Percentiles rank a stretch among this genome's conserved stretches.
These are phyloP conservation scores for Enteromius afrohamiltoni DNA, from an alignment of 2,797 vertebrate species.

Conservation along the genomic window DNA sequence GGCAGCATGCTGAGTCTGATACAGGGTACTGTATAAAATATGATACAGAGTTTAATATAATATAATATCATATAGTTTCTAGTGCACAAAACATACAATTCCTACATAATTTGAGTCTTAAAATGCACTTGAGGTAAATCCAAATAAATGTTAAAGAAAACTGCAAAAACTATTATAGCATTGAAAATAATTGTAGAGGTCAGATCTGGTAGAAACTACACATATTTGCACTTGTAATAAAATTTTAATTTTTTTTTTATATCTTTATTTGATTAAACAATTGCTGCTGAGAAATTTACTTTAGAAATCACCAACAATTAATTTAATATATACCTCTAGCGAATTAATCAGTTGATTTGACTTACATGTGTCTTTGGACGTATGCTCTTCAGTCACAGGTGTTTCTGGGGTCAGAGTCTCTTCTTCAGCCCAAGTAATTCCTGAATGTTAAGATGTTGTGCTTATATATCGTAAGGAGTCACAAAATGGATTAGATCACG, in stretches of 20 bases:
- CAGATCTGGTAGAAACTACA: neutral
- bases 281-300: neutral
- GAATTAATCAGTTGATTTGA: neutral
- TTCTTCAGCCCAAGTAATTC: constrained; percentile 56
- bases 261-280: neutral
- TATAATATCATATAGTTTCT: neutral
- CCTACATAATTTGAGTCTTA: neutral
- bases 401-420: constrained; percentile 15
- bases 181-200: neutral
- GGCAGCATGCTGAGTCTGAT: constrained; percentile 71
- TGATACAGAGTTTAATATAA: neutral
- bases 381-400: constrained; percentile 43
- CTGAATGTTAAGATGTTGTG: constrained; percentile 63
- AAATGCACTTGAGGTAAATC: neutral
- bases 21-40: constrained; percentile 61
- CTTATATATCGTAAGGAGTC: constrained; percentile 73
- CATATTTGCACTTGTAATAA: neutral
- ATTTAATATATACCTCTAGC: neutral
- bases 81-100: neutral
- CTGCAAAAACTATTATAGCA: neutral
- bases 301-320: neutral
- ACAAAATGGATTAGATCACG: constrained; percentile 71
- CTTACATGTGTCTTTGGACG: constrained; percentile 47
- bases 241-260: neutral
- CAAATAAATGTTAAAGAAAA: neutral